A percentile compares a stretch with the other conserved stretches of the same genome.
phyloP scores from a whole-genome alignment of 2,888 invertebrate genomes.

The Gnatocerus cornutus region DNA sequence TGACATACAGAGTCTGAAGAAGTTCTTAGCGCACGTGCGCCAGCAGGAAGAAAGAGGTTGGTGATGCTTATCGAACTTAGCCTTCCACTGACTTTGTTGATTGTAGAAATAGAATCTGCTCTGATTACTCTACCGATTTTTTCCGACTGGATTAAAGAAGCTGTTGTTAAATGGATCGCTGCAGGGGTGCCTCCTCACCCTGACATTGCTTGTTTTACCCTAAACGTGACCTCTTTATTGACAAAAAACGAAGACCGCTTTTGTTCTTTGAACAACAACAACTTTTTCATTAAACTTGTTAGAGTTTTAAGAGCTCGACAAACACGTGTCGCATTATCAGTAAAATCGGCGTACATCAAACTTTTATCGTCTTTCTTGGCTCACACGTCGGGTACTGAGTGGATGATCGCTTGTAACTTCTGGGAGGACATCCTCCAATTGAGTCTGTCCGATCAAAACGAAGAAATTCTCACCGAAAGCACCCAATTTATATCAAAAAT shows the following conservation, averaged over 20 bases:
- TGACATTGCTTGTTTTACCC: neutral
- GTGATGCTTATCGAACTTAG: neutral
- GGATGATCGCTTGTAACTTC: conserved; percentile 75
- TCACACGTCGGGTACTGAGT: conserved; percentile 77
- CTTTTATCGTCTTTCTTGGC: conserved; percentile 75
- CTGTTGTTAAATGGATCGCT: conserved; percentile 14
- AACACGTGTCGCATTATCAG: conserved; percentile 8
- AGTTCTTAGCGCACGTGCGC: neutral
- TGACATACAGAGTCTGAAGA: neutral
- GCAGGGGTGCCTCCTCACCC: neutral
- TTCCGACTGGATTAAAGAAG: conserved; percentile 17
- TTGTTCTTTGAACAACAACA: neutral
- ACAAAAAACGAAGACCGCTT: neutral
- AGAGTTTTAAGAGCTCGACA: conserved; percentile 57
- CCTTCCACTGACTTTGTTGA: neutral
- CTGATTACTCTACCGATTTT: conserved; percentile 12
- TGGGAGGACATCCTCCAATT: conserved; percentile 77
- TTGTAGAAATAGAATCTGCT: conserved; percentile 21
- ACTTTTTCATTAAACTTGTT: conserved; percentile 75
- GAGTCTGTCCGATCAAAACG: conserved; percentile 56
- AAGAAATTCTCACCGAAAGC: conserved; percentile 77
- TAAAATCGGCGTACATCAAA: conserved; percentile 65
- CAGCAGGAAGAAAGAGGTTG: conserved; percentile 9
- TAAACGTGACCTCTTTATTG: neutral
- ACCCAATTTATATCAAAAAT: conserved; percentile 74